A percentile compares a stretch with the other conserved stretches of the same genome.
Conservation (phyloP, 2,113 vertebrate genomes). For the Halichoeres trimaculatus region DNA sequence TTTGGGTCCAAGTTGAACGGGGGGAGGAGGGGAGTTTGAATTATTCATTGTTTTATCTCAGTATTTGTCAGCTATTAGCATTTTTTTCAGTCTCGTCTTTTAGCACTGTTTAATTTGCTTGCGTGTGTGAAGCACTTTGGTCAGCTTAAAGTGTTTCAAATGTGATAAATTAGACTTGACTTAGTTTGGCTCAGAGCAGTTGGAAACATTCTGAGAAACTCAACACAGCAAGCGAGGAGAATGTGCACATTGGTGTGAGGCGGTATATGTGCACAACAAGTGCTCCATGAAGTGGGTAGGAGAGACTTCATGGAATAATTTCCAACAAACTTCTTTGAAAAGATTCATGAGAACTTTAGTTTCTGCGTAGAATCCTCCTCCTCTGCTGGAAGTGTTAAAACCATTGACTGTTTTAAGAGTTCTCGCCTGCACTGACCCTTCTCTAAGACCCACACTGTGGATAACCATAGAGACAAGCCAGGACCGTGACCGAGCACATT, state of each 20-base stretch:
- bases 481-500: slow-evolving; percentile 45
- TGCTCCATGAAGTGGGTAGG: neutral
- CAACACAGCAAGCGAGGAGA: slow-evolving; percentile 37
- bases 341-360: slow-evolving; percentile 25
- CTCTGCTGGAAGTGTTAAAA: slow-evolving; percentile 22
- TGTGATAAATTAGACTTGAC: neutral
- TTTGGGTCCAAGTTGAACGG: slow-evolving; percentile 53
- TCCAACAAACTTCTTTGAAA: slow-evolving; percentile 10
- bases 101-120: no score
- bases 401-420: slow-evolving; percentile 34
- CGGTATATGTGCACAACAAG: neutral
- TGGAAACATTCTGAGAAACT: slow-evolving; percentile 21
- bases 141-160: neutral
- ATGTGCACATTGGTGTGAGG: neutral
- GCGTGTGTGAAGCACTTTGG: neutral
- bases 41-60: no score
- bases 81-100: no score
- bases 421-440: slow-evolving; percentile 26
- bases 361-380: slow-evolving; percentile 23
- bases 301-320: neutral
- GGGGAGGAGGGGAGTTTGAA: neutral
- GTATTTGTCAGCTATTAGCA: no score
- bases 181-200: neutral
- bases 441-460: slow-evolving; percentile 32
- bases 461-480: slow-evolving; percentile 41